Evolutionary conservation across 2,797 vertebrate species (phyloP), one percentile per base, ranked within the genome.

Genomic region (Dermochelys coriacea): DNA sequence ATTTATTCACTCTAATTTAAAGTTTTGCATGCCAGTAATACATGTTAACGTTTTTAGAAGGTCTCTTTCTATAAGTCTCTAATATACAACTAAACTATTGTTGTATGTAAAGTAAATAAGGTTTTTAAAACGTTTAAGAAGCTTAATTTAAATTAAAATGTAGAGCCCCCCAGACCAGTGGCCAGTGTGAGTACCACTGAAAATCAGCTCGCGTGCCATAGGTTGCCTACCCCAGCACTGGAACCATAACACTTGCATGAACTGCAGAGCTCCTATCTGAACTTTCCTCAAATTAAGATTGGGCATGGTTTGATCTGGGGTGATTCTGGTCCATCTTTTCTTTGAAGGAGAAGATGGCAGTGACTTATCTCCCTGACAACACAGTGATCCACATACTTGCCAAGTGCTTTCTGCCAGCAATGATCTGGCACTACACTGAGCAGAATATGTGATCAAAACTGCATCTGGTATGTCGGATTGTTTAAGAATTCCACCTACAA

Each of bases 401-500:
- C 74, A 49, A 45, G 27, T 29, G 25, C 45, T 45, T 49, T 77
- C 27, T 77, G 41, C 74, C 25, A 49, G 41, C 74, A 75, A 29
- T 29, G 41, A 75, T 75, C 41, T 75, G 74, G 41, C 23, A 75
- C 45, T 29, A 12, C 45, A 75, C 25, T 16, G 45, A 47, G 47
- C 74, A 75, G 82, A 90, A 84, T 31, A 90, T 68, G 37, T 51
- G 74, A 52, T 80, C 71, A 82, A 86, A 55, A 86, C 0, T 80
- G 78, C 55, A 89, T 89, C 49, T 92, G 74, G 45, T 80, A 19
- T 75, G 84, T 82, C 74, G 84, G 84, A 75, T 89, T 61, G 88
- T 45, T 89, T 96, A 89, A 54, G 91, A 89, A 68, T 88, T 87
- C 45, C 68, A n/a, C 79, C 55, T 80, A 91, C 55, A 71, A 90